Conservation (phyloP, 2,113 vertebrate species). For the Erpornis zantholeuca region DNA sequence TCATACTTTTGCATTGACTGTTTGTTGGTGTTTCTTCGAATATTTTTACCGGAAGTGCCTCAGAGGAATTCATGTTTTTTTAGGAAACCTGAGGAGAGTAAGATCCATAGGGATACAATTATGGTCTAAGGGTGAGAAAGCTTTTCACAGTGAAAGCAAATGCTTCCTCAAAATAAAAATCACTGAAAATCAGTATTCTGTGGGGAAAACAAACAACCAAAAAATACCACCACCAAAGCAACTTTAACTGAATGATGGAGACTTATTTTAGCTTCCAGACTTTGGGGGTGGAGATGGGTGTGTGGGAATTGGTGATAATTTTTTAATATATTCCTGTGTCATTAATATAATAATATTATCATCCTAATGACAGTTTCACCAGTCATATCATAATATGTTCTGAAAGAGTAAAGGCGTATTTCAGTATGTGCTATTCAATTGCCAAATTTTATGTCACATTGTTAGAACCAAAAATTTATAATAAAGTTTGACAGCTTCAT, state of each 20-base stretch:
- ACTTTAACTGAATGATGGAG: not conserved
- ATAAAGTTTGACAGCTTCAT: constrained; percentile 54
- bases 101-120: not conserved
- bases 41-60: not conserved
- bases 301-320: not conserved
- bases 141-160: not conserved
- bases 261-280: not conserved
- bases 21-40: not conserved
- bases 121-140: not conserved
- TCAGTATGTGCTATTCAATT: not conserved
- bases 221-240: not conserved
- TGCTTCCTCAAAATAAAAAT: not conserved
- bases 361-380: not conserved
- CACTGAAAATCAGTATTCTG: not conserved
- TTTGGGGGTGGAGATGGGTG: too few relatives aligned
- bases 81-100: not conserved
- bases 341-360: not conserved
- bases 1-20: fast-evolving
- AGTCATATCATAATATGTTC: not conserved
- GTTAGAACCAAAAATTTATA: constrained; percentile 8
- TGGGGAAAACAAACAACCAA: fast-evolving
- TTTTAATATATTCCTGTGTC: not conserved
- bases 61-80: not conserved
- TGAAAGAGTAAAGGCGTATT: not conserved
- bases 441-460: constrained; percentile 1